Conservation (phyloP, 2,113 vertebrate species). For the Orthonyx spaldingii region DNA sequence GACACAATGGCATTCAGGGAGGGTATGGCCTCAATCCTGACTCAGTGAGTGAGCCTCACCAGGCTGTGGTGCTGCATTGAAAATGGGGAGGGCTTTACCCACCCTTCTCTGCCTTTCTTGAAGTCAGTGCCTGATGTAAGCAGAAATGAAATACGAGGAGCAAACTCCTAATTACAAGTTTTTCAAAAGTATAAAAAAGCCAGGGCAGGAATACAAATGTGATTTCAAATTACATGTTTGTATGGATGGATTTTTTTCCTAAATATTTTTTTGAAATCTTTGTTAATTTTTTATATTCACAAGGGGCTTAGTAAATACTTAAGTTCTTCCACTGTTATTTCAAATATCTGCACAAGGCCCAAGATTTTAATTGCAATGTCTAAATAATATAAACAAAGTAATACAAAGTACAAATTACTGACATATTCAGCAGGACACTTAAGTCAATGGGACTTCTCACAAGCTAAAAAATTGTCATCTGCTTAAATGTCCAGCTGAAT, state of each 20-base stretch:
- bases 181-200: not conserved
- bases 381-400: not conserved
- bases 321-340: not conserved
- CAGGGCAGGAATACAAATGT: not conserved
- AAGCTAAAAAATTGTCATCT: conserved; percentile 5
- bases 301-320: not conserved
- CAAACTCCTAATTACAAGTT: not conserved
- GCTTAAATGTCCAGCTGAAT: conserved; percentile 9
- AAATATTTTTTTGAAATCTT: not conserved
- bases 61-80: not conserved
- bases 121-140: not conserved
- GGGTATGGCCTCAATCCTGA: not conserved
- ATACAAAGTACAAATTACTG: not conserved
- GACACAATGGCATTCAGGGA: not conserved
- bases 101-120: not conserved
- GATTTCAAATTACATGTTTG: not conserved
- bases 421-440: not conserved
- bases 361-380: not conserved
- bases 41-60: too few species aligned
- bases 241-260: not conserved
- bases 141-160: not conserved
- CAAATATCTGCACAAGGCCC: not conserved
- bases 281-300: not conserved
- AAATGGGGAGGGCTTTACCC: not conserved
- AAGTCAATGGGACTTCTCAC: not conserved